phyloP scores from a whole-genome alignment of 2,797 vertebrate species.

The Oreochromis grahami region DNA sequence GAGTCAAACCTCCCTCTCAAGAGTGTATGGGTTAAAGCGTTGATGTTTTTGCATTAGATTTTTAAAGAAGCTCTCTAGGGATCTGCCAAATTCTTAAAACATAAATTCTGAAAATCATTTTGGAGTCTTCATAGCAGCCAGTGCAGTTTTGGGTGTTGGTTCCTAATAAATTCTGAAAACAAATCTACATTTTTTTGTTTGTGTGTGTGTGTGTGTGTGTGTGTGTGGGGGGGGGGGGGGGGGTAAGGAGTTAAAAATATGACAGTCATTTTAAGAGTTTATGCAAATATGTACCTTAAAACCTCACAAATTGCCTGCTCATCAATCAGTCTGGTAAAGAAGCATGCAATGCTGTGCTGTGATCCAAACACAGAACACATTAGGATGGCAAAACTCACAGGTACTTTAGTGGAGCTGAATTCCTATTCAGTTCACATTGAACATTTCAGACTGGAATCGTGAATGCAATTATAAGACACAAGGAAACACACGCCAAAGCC shows the following conservation, averaged over 20 bases:
- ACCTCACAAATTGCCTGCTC: slow-evolving; percentile 52
- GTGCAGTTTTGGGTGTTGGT: slow-evolving; percentile 21
- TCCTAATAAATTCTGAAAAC: slow-evolving; percentile 38
- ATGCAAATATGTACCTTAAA: slow-evolving; percentile 45
- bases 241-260: slow-evolving; percentile 8
- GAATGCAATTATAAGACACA: slow-evolving; percentile 49
- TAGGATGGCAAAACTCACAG: slow-evolving; percentile 15
- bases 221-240: not conserved
- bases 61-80: slow-evolving; percentile 25
- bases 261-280: slow-evolving; percentile 47
- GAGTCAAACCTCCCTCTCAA: slow-evolving; percentile 17
- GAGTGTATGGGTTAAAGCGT: slow-evolving; percentile 29
- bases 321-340: slow-evolving; percentile 61
- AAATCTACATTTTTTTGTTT: slow-evolving; percentile 40
- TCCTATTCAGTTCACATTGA: slow-evolving; percentile 51
- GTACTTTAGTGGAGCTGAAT: slow-evolving; percentile 21
- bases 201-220: not conserved
- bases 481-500: slow-evolving; percentile 39
- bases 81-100: slow-evolving; percentile 38
- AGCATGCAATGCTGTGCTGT: slow-evolving; percentile 23
- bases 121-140: slow-evolving; percentile 13
- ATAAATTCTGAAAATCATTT: slow-evolving; percentile 33
- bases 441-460: slow-evolving; percentile 34
- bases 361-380: slow-evolving; percentile 33
- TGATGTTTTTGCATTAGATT: slow-evolving; percentile 42